Evolutionary conservation across 2,113 vertebrate genomes (phyloP).

Genomic region (Platysteira castanea): DNA sequence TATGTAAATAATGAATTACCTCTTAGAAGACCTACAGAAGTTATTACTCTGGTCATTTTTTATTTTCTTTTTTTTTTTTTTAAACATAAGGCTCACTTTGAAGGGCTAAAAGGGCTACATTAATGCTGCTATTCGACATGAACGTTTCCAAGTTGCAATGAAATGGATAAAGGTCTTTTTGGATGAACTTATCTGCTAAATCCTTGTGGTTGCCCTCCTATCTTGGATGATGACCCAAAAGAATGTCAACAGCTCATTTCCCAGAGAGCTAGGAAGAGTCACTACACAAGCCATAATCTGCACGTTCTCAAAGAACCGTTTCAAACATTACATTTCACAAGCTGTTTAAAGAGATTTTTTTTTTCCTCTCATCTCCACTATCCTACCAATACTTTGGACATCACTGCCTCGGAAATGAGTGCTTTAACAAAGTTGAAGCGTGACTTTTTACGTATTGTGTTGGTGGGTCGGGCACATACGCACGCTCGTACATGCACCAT

Average conservation of each 20-base stretch:
- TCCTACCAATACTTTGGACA: conserved; percentile 64
- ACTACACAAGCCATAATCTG: conserved; percentile 79
- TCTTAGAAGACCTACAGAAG: conserved; percentile 71
- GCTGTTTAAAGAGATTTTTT: conserved; percentile 72
- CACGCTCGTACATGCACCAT: fast-evolving
- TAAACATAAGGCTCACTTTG: conserved; percentile 70
- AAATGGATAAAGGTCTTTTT: conserved; percentile 81
- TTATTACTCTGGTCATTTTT: conserved; percentile 63
- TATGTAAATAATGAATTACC: conserved; percentile 71
- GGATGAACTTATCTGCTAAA: conserved; percentile 86
- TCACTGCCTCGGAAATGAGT: conserved; percentile 52
- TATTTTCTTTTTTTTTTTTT: background rate
- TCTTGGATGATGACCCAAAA: conserved; percentile 87
- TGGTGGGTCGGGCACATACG: background rate
- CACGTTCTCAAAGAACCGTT: conserved; percentile 78
- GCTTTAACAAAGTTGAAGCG: conserved; percentile 42
- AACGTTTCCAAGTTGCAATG: conserved; percentile 77
- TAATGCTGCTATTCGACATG: conserved; percentile 74
- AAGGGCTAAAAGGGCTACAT: conserved; percentile 73
- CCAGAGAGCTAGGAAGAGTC: conserved; percentile 77
- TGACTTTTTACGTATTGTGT: background rate
- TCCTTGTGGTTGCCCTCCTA: conserved; percentile 84
- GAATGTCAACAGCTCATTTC: conserved; percentile 94
- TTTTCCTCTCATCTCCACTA: conserved; percentile 59
- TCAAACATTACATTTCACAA: conserved; percentile 82